A percentile compares a stretch with the other conserved stretches of the same genome.
phyloP scores from a whole-genome alignment of 1,140 invertebrate genomes.

The Aphis craccivora region DNA sequence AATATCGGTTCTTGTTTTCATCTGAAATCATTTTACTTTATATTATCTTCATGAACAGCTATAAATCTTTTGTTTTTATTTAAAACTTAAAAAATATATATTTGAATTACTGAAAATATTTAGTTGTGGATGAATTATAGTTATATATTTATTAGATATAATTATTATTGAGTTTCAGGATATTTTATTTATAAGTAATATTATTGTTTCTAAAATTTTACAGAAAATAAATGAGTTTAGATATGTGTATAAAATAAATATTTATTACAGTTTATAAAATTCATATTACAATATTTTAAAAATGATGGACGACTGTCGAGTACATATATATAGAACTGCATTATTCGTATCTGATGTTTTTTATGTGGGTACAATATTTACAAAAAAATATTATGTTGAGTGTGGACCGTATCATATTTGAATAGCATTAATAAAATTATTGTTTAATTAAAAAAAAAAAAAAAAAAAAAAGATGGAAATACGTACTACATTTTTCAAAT shows the following conservation, averaged over 20 bases:
- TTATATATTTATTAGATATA: neutral
- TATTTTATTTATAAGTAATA: neutral
- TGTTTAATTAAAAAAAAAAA: neutral
- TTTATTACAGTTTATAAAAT: neutral
- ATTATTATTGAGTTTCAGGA: neutral
- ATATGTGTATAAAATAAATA: neutral
- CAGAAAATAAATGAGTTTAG: too few species aligned
- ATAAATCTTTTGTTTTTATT: conserved; percentile 9
- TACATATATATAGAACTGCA: neutral
- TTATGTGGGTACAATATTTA: neutral
- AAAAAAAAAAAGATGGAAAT: neutral
- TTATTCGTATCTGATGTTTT: neutral
- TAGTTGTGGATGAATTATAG: neutral
- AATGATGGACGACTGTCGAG: neutral
- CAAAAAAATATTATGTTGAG: neutral
- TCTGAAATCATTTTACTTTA: neutral
- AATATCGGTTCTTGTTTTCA: conserved; percentile 28
- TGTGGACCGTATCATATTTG: neutral
- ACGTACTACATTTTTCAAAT: neutral
- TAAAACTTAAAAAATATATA: neutral
- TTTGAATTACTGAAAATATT: neutral
- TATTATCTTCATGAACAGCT: neutral
- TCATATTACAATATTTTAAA: neutral
- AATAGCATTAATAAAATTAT: neutral
- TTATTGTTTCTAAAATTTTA: neutral